A percentile compares a stretch with the other conserved stretches of the same genome.
Evolutionary conservation across 2,797 vertebrate genomes (phyloP).

Genomic region (Micromesistius poutassou): DNA sequence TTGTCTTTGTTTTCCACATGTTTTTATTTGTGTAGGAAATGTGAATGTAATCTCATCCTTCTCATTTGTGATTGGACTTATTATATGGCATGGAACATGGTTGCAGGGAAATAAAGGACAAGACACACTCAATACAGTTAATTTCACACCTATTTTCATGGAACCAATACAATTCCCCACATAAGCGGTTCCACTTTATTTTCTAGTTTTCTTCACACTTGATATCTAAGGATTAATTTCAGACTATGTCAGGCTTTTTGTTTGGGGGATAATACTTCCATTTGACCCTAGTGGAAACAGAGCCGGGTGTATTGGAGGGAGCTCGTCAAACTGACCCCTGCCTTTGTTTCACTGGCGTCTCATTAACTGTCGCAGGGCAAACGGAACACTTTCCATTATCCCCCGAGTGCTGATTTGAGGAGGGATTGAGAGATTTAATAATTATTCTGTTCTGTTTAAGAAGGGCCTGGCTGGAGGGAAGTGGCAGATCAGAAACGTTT

Average conservation of each 20-base stretch:
- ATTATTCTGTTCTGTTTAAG: slow-evolving; percentile 64
- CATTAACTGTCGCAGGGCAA: slow-evolving; percentile 60
- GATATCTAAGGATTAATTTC: slow-evolving; percentile 26
- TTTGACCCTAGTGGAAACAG: slow-evolving; percentile 30
- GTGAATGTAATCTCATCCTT: too few species aligned
- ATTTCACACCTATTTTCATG: slow-evolving; percentile 54
- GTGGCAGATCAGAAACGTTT: slow-evolving; percentile 29
- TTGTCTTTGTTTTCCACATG: background rate
- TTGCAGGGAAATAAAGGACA: background rate
- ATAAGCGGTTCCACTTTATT: slow-evolving; percentile 3
- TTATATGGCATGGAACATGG: slow-evolving; percentile 2
- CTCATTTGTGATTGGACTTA: background rate
- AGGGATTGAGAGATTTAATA: slow-evolving; percentile 40
- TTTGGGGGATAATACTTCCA: slow-evolving; percentile 28
- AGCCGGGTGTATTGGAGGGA: slow-evolving; percentile 32
- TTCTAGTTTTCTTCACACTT: slow-evolving; percentile 33
- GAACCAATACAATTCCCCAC: slow-evolving; percentile 10
- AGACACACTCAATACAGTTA: slow-evolving; percentile 9
- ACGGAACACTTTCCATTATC: slow-evolving; percentile 54
- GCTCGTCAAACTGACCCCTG: slow-evolving; percentile 40
- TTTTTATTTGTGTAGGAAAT: background rate
- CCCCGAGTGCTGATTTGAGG: slow-evolving; percentile 32
- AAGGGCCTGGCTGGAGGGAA: slow-evolving; percentile 45
- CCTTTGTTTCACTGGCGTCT: slow-evolving; percentile 62
- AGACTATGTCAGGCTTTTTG: slow-evolving; percentile 42